Percentiles rank a stretch among this genome's conserved stretches.
Evolutionary conservation across 2,888 invertebrate species (phyloP).

Genomic region (Dromius quadrimaculatus): DNA sequence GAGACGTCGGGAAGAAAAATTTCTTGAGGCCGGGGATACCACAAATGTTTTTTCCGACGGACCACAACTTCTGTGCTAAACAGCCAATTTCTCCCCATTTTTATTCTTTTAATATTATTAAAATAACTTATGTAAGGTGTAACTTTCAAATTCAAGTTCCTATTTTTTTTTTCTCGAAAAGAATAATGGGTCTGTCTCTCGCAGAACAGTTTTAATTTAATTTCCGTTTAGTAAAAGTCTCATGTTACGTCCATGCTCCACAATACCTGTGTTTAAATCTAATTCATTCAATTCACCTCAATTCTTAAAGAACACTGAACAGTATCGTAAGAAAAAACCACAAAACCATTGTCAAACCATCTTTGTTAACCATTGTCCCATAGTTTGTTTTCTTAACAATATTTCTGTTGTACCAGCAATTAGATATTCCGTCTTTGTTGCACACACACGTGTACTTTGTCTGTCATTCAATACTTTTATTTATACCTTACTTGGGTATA

Average conservation of each 20-base stretch:
- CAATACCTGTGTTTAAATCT: slow-evolving; percentile 15
- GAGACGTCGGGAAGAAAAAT: neutral
- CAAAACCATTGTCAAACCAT: slow-evolving; percentile 22
- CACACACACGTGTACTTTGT: slow-evolving; percentile 14
- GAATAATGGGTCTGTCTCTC: too few relatives aligned
- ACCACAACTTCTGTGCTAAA: too few relatives aligned
- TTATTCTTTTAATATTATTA: too few relatives aligned
- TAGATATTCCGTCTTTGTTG: slow-evolving; percentile 8
- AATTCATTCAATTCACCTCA: slow-evolving; percentile 1
- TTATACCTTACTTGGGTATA: slow-evolving; percentile 42
- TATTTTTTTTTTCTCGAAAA: neutral
- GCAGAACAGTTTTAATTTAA: slow-evolving; percentile 18
- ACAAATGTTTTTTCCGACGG: too few relatives aligned
- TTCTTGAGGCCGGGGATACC: neutral
- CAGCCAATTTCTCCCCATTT: too few relatives aligned
- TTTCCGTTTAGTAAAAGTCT: slow-evolving; percentile 23
- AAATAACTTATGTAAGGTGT: neutral
- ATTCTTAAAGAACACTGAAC: slow-evolving; percentile 6
- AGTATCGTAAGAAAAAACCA: slow-evolving; percentile 28
- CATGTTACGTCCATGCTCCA: slow-evolving; percentile 12
- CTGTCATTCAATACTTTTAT: slow-evolving; percentile 45
- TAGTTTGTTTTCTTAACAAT: slow-evolving; percentile 35
- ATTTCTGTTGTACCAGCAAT: slow-evolving; percentile 36
- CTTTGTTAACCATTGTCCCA: slow-evolving; percentile 26
- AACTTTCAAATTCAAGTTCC: neutral